A percentile compares a stretch with the other conserved stretches of the same genome.
Conservation (phyloP, 1,140 invertebrate species). For the Xylocopa sonorina region DNA sequence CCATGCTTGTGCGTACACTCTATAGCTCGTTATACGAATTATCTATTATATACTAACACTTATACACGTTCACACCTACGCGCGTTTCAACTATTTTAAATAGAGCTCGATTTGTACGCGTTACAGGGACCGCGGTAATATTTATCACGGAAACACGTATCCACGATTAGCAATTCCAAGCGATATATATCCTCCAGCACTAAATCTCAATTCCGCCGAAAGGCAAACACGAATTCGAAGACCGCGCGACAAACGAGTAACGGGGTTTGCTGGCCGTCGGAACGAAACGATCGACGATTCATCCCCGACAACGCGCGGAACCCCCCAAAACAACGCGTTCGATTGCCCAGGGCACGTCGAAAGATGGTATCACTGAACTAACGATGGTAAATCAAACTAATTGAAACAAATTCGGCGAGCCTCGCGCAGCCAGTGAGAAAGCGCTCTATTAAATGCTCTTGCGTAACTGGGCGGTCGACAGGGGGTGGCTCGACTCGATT, state of each 20-base stretch:
- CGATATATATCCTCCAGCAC: not conserved
- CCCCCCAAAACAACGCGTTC: constrained; percentile 6
- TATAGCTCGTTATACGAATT: too few relatives aligned
- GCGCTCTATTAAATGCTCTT: constrained; percentile 46
- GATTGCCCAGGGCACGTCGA: not conserved
- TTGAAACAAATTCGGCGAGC: constrained; percentile 40
- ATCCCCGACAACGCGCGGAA: too few relatives aligned
- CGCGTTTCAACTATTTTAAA: too few relatives aligned
- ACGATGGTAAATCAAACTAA: constrained; percentile 36
- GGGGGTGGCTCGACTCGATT: too few relatives aligned
- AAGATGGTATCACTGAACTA: not conserved
- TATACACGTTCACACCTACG: too few relatives aligned
- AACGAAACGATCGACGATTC: not conserved
- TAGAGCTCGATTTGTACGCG: too few relatives aligned
- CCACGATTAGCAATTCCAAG: not conserved
- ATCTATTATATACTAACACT: too few relatives aligned
- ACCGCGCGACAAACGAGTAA: not conserved
- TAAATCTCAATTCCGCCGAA: not conserved
- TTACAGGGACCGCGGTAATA: too few relatives aligned
- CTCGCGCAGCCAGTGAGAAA: constrained; percentile 13
- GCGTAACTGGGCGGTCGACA: constrained; percentile 21
- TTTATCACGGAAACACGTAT: too few relatives aligned
- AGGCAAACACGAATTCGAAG: not conserved
- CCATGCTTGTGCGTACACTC: too few relatives aligned
- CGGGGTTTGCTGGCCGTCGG: too few relatives aligned